Conservation (phyloP, 2,888 invertebrate species). For the Apotomis capreana region DNA sequence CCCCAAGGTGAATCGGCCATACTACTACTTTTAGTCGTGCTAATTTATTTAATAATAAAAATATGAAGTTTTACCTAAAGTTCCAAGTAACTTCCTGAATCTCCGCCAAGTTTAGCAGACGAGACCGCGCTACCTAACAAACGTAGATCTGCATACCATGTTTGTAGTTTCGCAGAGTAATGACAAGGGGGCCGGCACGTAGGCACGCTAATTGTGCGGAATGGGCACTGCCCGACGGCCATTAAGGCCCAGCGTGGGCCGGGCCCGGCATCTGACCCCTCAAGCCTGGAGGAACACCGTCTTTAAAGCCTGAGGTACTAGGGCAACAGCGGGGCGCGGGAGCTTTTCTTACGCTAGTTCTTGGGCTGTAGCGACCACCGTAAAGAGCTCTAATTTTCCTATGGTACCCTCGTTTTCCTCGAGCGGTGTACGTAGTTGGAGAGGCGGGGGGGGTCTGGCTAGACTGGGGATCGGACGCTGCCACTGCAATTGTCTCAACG, state of each 20-base stretch:
- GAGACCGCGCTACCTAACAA: constrained; percentile 20
- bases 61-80: no score
- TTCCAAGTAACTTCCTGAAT: constrained; percentile 1
- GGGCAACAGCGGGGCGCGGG: constrained; percentile 3
- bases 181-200: constrained; percentile 79
- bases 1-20: rapidly evolving
- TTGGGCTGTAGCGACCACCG: constrained; percentile 1
- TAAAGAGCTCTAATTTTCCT: constrained; percentile 18
- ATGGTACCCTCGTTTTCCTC: constrained; percentile 10
- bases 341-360: constrained; percentile 22
- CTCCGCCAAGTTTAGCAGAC: background rate
- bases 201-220: constrained; percentile 80
- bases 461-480: constrained; percentile 41
- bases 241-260: constrained; percentile 76
- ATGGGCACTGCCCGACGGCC: constrained; percentile 75
- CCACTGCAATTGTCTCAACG: constrained; percentile 67
- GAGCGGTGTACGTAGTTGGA: background rate
- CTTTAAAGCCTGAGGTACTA: background rate
- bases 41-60: no score
- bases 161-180: constrained; percentile 49
- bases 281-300: constrained; percentile 42
- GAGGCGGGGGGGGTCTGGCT: constrained; percentile 7
- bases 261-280: constrained; percentile 70
- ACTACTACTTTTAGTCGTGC: no score
- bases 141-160: constrained; percentile 36